phyloP scores from a whole-genome alignment of 2,113 vertebrate genomes.

The Spea bombifrons region DNA sequence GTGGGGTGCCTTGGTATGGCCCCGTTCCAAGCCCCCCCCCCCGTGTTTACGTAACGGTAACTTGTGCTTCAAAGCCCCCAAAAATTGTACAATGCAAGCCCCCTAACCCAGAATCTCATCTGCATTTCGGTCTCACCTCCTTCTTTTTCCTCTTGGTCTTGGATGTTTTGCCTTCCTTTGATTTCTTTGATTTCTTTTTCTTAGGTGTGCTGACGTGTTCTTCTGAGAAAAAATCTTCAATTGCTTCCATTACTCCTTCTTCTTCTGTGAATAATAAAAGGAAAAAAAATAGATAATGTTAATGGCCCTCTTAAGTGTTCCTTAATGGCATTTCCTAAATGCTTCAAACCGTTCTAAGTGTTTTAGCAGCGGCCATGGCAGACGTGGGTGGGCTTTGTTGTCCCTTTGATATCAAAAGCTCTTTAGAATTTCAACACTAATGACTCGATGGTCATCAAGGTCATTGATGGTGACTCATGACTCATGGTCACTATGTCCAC shows the following conservation, averaged over 20 bases:
- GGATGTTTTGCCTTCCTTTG: slow-evolving; percentile 75
- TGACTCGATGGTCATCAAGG: too few species aligned
- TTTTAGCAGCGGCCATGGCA: not conserved
- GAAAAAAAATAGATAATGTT: not conserved
- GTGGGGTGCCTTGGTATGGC: too few species aligned
- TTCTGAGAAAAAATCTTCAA: slow-evolving; percentile 77
- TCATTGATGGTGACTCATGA: too few species aligned
- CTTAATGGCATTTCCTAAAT: not conserved
- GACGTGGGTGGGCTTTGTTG: not conserved
- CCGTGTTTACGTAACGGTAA: too few species aligned
- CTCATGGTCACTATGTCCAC: not conserved
- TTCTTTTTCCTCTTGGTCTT: slow-evolving; percentile 83
- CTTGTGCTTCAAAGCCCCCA: too few species aligned
- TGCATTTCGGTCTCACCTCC: slow-evolving; percentile 69
- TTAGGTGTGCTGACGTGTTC: slow-evolving; percentile 70
- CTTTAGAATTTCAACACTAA: not conserved
- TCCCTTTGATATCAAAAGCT: not conserved
- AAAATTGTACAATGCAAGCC: too few species aligned
- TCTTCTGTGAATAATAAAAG: slow-evolving; percentile 61
- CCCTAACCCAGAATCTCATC: too few species aligned
- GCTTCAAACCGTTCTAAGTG: not conserved
- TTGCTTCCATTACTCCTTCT: slow-evolving; percentile 73
- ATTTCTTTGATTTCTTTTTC: slow-evolving; percentile 80
- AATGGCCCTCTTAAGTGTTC: not conserved
- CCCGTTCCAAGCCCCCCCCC: too few species aligned